Base-by-base conservation (phyloP, 2,113 vertebrate genomes). In the Crotalus horridus region DNA sequence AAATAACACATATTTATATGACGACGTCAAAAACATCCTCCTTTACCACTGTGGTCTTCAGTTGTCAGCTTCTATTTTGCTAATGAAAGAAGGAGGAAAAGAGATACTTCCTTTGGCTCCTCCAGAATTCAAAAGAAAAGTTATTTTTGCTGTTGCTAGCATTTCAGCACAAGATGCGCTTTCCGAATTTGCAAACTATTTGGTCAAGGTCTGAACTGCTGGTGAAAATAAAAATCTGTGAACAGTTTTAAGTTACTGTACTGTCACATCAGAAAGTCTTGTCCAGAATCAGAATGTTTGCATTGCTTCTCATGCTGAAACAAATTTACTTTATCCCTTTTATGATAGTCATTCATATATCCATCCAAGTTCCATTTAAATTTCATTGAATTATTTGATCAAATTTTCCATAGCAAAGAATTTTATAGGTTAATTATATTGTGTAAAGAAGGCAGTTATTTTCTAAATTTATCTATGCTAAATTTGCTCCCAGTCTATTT, bases 401-500 rank as follows among this genome's bases (percentile, higher is more conserved):
- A 88, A 81, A 91, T 94, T 96, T 95, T 95, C 93, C 85, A 11
- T 33, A 89, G 90, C 96, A 96, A 81, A 93, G 21, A 96, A 96
- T 93, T 92, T 56, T 6, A 93, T 26, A 95, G 61, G 91, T 96
- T 95, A 94, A 94, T 91, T 93, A 95, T 93, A 86, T 95, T 92
- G 93, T 96, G 87, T 87, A 90, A 96, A 95, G n/a, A 64, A 93
- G 95, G 89, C 90, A 55, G 96, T 90, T 92, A 86, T 2, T 33
- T 95, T 85, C 86, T 61, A 94, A 92, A 92, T 89, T 3, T 93
- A 94, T 93, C 91, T 94, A 93, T 93, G 56, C 43, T 92, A 95
- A 94, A 95, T 96, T 97, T 96, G 92, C 90, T 93, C 94, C 48
- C 69, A 95, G 95, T 95, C 93, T 95, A 93, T 95, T 97, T 94